Evolutionary conservation across 2,113 vertebrate genomes (phyloP).

Genomic region (Tringa solitaria): DNA sequence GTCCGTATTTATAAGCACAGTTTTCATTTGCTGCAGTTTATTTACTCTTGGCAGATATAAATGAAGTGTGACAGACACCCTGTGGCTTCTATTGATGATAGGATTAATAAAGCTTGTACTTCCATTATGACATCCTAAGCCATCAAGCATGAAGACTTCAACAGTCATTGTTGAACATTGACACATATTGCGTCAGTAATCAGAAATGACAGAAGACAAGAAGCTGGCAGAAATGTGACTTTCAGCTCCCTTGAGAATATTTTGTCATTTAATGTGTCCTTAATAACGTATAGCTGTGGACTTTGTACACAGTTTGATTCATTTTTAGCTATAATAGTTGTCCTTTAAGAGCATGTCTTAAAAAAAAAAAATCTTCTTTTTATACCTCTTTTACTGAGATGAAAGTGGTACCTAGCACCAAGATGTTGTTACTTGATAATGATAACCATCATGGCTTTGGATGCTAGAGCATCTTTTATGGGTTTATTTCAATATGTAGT

Average conservation of each 20-base stretch:
- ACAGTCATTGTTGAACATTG: neutral
- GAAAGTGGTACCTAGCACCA: neutral
- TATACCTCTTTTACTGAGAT: neutral
- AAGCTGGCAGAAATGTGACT: neutral
- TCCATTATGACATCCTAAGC: conserved; percentile 4
- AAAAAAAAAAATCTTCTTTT: neutral
- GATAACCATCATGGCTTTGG: neutral
- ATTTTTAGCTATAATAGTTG: neutral
- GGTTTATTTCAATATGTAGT: neutral
- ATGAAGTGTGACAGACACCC: conserved; percentile 23
- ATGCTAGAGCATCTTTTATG: neutral
- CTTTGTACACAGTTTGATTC: neutral
- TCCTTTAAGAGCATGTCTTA: neutral
- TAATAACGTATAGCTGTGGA: neutral
- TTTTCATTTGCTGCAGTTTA: conserved; percentile 21
- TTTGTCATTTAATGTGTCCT: neutral
- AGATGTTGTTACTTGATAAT: neutral
- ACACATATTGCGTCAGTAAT: neutral
- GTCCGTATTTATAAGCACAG: conserved; percentile 2
- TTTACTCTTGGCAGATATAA: conserved; percentile 19
- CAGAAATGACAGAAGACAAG: neutral
- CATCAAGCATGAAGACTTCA: neutral
- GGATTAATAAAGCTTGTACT: conserved; percentile 48
- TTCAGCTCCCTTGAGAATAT: neutral
- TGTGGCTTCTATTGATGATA: conserved; percentile 21